These are phyloP conservation scores for Periophthalmus magnuspinnatus DNA, from an alignment of 2,797 vertebrate genomes.

Conservation along the genomic window DNA sequence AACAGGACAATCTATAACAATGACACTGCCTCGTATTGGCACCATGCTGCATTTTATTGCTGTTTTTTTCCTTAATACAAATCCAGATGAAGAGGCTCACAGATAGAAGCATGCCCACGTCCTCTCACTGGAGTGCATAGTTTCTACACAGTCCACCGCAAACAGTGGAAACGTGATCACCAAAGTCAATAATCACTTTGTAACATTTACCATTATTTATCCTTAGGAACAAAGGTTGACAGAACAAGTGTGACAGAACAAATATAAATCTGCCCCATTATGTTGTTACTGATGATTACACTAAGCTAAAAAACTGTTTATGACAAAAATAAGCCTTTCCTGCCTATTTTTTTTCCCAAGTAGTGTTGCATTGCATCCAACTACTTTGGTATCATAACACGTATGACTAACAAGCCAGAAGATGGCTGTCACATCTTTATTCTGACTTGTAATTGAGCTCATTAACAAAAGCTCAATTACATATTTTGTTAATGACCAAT, in stretches of 20 bases:
- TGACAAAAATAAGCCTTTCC: background rate
- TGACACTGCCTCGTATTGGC: constrained; percentile 63
- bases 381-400: background rate
- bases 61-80: constrained; percentile 74
- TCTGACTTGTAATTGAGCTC: no score
- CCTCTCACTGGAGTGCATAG: constrained; percentile 84
- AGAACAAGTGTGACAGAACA: constrained; percentile 26
- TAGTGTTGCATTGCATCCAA: background rate
- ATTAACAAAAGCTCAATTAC: background rate
- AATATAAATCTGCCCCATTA: background rate
- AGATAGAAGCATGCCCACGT: constrained; percentile 73
- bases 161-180: constrained; percentile 62
- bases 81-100: constrained; percentile 79
- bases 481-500: background rate
- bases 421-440: background rate
- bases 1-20: constrained; percentile 3
- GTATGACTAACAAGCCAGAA: background rate
- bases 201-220: constrained; percentile 18
- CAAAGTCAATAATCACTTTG: constrained; percentile 40
- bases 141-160: constrained; percentile 72
- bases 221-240: constrained; percentile 42
- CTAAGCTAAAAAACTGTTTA: background rate
- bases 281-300: background rate
- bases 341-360: background rate
- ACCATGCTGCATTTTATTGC: constrained; percentile 88